Evolutionary conservation across 2,113 vertebrate species (phyloP), one percentile per base, ranked within the genome.

Genomic region (Cervus canadensis): DNA sequence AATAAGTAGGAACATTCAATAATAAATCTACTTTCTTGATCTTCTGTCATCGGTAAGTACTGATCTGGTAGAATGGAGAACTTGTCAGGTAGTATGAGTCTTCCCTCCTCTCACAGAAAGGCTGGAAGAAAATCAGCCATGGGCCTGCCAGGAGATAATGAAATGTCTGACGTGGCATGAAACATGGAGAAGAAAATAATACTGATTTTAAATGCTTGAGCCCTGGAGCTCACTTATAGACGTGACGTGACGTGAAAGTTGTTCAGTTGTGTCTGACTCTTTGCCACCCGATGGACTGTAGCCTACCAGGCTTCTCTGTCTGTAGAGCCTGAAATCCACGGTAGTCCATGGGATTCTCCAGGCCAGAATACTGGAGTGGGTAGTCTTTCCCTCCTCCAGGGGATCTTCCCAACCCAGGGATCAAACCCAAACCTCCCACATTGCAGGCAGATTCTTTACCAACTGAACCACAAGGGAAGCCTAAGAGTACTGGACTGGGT

Each of bases 21-120:
- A 96, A 96, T 97, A 97, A 95, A 97, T 98, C 93, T 93, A 87
- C 91, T 95, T 96, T 97, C 86, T 96, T 86, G 94, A 95, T 97
- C 96, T 36, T 74, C 36, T 89, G 87, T 88, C 84, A 94, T 94
- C 89, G 74, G 93, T 97, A 97, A 98, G 62, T 59, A 82, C 76
- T 52, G 85, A 96, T 64, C 60, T 71, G 67, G 67, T 71, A 71
- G 48, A 54, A 95, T 36, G 56, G 56, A 93, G 78, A 92, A 43
- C 52, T 13, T 91, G 88, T 94, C 23, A 21, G 54, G 43, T 76
- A 94, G 48, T 64, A 21, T 2, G 54, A 36, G 59, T 93, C 88
- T 84, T 92, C 36, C 50, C n/a, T 71, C 21, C 60, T 30, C 16
- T 83, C 23, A 54, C n/a, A 85, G 85, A 83, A 84, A 95, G 52